Evolutionary conservation across 2,113 vertebrate species (phyloP), one percentile per base, ranked within the genome.

Genomic region (Riparia riparia): DNA sequence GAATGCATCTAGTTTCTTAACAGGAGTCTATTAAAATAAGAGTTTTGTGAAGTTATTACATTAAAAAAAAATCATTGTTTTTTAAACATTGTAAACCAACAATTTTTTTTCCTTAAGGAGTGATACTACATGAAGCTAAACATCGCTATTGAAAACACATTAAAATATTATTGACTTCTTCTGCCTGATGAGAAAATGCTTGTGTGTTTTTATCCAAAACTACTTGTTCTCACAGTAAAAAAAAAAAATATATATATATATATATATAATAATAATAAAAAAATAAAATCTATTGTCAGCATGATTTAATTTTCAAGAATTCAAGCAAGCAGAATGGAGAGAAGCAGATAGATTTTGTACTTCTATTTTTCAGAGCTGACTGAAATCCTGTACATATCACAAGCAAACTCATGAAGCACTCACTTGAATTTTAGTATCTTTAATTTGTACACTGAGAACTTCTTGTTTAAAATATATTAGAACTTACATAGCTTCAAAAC

Each of bases 51-150:
- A 14, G 9, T 83, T 58, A 18, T 54, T 39, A 7, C 53, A 37
- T 37, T 37, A 79, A 74, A 7, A 57, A 82, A 74, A 49, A 76
- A 45, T 1, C 10, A 8, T 37, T 39, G 7, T 34, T 82, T 15
- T 1, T 12, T 65, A 25, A 70, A 49, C 1, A 16, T 51, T 22
- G 4, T 41, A 71, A 73, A 69, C 15, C 7, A 82, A 24, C 2
- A 39, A 8, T 37, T 57, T 94, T 87, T 81, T 61, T 31, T 2
- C 5, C 2, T 45, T 61, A 14, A 74, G 17, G 13, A 69, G 28
- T 0, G 0, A 12, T 10, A 37, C 12, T 9, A 31, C 2, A 6
- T 82, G 19, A 91, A 53, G 4, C 1, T 39, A 88, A 77, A 45
- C 18, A 60, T 28, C 58, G 10, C 29, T 68, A 32, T 4, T 42